These are phyloP conservation scores for Neopipo cinnamomea DNA, from an alignment of 2,113 vertebrate genomes.

Conservation along the genomic window DNA sequence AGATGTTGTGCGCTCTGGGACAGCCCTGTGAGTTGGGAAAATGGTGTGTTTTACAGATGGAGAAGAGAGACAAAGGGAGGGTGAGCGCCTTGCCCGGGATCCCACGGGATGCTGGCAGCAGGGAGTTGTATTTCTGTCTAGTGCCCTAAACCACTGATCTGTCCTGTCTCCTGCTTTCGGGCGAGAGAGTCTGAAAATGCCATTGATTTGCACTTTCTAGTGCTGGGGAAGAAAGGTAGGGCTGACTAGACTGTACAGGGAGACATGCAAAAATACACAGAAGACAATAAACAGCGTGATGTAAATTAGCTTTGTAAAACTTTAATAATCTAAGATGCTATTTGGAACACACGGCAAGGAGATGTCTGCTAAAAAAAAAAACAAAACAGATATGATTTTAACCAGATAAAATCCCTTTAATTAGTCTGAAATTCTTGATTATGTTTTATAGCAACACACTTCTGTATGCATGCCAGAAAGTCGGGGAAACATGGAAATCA, in stretches of 20 bases:
- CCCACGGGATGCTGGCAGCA: not conserved
- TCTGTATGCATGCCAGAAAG: constrained; percentile 10
- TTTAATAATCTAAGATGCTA: not conserved
- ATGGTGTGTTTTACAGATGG: not conserved
- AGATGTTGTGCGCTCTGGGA: not conserved
- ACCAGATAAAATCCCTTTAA: constrained; percentile 47
- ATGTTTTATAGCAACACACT: not conserved
- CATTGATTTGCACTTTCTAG: constrained; percentile 43
- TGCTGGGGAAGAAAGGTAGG: not conserved
- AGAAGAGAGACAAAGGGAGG: not conserved
- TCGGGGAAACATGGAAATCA: not conserved
- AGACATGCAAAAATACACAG: constrained; percentile 51
- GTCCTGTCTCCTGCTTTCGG: constrained; percentile 20
- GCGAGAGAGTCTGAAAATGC: constrained; percentile 4
- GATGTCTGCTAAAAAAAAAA: not conserved
- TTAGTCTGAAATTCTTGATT: constrained; percentile 46
- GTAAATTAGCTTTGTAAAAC: not conserved
- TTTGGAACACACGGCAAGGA: not conserved
- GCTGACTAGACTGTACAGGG: not conserved
- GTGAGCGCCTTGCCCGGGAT: not conserved
- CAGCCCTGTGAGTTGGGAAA: not conserved
- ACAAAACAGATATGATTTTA: constrained; percentile 10
- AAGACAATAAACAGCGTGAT: not conserved
- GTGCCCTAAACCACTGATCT: constrained; percentile 24
- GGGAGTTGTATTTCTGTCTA: not conserved